These are phyloP conservation scores for Drosophila erecta DNA, from an alignment of 1,140 invertebrate species.

Conservation along the genomic window DNA sequence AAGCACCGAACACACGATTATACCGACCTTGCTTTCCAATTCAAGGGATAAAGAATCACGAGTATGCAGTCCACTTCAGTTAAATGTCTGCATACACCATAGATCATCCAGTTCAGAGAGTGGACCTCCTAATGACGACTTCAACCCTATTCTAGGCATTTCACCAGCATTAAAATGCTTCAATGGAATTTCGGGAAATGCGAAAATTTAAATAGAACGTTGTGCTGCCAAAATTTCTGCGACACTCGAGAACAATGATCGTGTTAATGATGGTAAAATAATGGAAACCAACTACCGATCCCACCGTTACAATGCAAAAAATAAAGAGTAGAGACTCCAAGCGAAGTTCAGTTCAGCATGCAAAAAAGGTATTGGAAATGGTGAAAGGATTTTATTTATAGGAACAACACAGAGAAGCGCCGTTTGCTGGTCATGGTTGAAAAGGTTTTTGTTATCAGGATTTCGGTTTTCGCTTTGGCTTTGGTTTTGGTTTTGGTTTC, in stretches of 20 bases:
- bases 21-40: constrained; percentile 5
- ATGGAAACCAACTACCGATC: constrained; percentile 40
- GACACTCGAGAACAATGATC: constrained; percentile 60
- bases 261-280: constrained; percentile 83
- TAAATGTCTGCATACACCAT: constrained; percentile 14
- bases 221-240: constrained; percentile 38
- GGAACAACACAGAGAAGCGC: constrained; percentile 11
- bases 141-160: constrained; percentile 53
- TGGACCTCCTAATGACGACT: not conserved
- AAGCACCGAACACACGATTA: not conserved
- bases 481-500: constrained; percentile 26
- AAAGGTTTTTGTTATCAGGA: constrained; percentile 17
- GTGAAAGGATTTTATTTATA: constrained; percentile 56
- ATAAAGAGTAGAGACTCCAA: constrained; percentile 16
- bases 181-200: constrained; percentile 11
- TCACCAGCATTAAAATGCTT: constrained; percentile 52
- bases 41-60: constrained; percentile 40
- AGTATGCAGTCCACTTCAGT: constrained; percentile 50
- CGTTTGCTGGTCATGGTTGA: constrained; percentile 47
- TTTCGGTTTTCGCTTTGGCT: constrained; percentile 22
- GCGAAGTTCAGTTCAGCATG: constrained; percentile 55
- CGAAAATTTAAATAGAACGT: constrained; percentile 66
- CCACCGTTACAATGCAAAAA: constrained; percentile 73
- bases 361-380: constrained; percentile 51
- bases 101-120: constrained; percentile 29